Evolutionary conservation across 2,113 vertebrate species (phyloP).

Genomic region (Vombatus ursinus): DNA sequence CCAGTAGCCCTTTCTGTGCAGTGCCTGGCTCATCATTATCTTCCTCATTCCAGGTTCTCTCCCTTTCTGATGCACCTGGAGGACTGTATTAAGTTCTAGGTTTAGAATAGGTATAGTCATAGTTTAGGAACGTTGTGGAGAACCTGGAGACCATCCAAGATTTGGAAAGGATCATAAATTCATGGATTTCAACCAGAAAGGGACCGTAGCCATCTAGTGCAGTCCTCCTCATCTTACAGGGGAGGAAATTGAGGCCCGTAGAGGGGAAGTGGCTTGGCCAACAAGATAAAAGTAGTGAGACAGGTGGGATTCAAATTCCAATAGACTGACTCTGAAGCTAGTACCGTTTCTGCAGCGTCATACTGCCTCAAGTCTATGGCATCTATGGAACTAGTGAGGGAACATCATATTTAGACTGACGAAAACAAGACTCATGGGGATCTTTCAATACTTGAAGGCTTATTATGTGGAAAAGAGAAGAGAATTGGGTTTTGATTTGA

Average conservation of each 20-base stretch:
- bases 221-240: background rate
- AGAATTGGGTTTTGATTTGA: background rate
- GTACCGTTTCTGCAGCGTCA: background rate
- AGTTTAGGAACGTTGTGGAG: background rate
- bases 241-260: background rate
- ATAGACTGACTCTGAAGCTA: background rate
- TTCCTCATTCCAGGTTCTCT: background rate
- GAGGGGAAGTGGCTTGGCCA: background rate
- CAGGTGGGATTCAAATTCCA: background rate
- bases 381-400: background rate
- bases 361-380: background rate
- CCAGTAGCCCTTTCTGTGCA: background rate
- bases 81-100: background rate
- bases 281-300: background rate
- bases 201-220: background rate
- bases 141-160: background rate
- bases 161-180: background rate
- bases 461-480: background rate
- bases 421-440: background rate
- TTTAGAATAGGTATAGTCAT: background rate
- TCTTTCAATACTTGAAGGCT: background rate
- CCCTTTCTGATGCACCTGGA: background rate
- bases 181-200: background rate
- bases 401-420: background rate
- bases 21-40: background rate